Percentiles rank a stretch among this genome's conserved stretches.
Evolutionary conservation across 2,888 invertebrate species (phyloP).

Genomic region (Acanthosepion esculentum): DNA sequence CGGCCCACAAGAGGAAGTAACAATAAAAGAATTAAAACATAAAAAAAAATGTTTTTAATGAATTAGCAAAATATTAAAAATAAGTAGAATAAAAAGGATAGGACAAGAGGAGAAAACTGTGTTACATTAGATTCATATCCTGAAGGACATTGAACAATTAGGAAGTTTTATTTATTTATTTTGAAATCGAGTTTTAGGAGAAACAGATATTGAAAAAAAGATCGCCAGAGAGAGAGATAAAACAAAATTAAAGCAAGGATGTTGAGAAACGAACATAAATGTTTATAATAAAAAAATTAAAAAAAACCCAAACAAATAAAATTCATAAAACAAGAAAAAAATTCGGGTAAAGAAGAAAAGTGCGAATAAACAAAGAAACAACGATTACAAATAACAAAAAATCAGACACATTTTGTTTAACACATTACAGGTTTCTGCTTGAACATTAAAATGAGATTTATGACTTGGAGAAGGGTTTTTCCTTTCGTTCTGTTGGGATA

Average conservation of each 20-base stretch:
- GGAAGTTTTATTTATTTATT: not conserved
- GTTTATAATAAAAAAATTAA: not conserved
- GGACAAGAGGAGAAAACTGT: not conserved
- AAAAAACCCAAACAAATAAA: not conserved
- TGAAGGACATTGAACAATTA: not conserved
- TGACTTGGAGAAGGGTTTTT: not conserved
- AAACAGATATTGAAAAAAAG: not conserved
- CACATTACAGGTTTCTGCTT: not conserved
- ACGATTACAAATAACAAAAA: not conserved
- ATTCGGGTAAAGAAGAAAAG: not conserved
- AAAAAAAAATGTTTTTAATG: not conserved
- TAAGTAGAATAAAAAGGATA: not conserved
- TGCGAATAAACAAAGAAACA: not conserved
- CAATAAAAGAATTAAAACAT: not conserved
- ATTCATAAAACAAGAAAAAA: not conserved
- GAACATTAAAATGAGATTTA: not conserved
- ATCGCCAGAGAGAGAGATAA: not conserved
- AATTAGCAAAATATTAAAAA: not conserved
- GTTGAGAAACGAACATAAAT: not conserved
- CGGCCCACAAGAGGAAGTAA: not conserved
- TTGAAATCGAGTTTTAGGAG: not conserved
- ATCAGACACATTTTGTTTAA: not conserved
- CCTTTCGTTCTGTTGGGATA: not conserved
- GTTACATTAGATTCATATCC: not conserved
- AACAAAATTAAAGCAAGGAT: too few species aligned